phyloP scores from a whole-genome alignment of 1,140 invertebrate species.

The Leptinotarsa undecemlineata region DNA sequence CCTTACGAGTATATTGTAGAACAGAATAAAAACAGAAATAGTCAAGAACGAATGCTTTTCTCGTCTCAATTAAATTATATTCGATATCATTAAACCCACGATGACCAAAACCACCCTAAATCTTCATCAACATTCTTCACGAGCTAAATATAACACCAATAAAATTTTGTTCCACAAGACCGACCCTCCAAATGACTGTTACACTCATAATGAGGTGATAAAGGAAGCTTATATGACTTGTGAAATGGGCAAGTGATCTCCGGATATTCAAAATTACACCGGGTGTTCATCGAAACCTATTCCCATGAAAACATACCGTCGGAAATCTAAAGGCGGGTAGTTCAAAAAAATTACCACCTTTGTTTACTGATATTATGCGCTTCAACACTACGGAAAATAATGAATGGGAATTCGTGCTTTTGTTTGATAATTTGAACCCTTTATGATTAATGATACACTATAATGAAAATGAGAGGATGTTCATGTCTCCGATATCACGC shows the following conservation, averaged over 20 bases:
- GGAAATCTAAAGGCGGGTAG: not conserved
- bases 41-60: not conserved
- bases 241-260: conserved; percentile 10
- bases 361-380: conserved; percentile 1
- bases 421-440: conserved; percentile 1
- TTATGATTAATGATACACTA: not conserved
- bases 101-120: not conserved
- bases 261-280: conserved; percentile 16
- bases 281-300: not conserved
- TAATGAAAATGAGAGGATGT: conserved; percentile 3
- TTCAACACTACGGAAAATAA: conserved; percentile 6
- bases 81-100: not conserved
- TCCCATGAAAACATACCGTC: not conserved
- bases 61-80: not conserved
- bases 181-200: conserved; percentile 11
- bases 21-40: no score
- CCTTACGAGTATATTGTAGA: no score
- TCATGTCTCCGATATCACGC: not conserved
- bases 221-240: conserved; percentile 13
- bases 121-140: conserved; percentile 15
- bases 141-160: not conserved
- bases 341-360: conserved; percentile 1
- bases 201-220: conserved; percentile 10
- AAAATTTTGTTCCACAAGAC: conserved; percentile 9
- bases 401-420: not conserved